Base-by-base conservation (phyloP, 2,888 invertebrate species). In the Lumbricus terrestris region DNA sequence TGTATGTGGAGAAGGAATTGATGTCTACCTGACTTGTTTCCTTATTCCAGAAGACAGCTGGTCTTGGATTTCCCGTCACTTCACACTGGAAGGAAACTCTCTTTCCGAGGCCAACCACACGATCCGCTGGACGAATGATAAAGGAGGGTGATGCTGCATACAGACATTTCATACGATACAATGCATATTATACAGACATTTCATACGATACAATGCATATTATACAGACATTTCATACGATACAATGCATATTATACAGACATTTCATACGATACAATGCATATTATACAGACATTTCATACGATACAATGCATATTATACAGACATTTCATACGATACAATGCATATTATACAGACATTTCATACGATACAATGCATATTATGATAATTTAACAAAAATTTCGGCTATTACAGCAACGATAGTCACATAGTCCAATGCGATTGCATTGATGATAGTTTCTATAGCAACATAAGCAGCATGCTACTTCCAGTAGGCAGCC, bases 221-320 rank as follows among this genome's bases (percentile, higher is more conserved):
- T n/a, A n/a, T n/a, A n/a, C n/a, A n/a, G n/a, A n/a, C n/a, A n/a
- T n/a, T n/a, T n/a, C n/a, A n/a, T n/a, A n/a, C n/a, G n/a, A n/a
- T n/a, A n/a, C n/a, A n/a, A n/a, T n/a, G n/a, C 37, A 34, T 5
- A 29, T 35, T 88, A 29, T 8, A 37, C 38, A 37, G 11, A 37
- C 23, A 37, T 37, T 37, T 34, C n/a, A n/a, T n/a, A n/a, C n/a
- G n/a, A n/a, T n/a, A n/a, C n/a, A n/a, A n/a, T n/a, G n/a, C n/a
- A n/a, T n/a, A n/a, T n/a, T n/a, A 96, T 96, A 91, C n/a, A 34
- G 34, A n/a, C 20, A 88, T 38, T 40, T 18, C n/a, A n/a, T n/a
- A n/a, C 38, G 3, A 69, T 15, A n/a, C 29, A 69, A 69, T 35
- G 35, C 37, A 34, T 5, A 29, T 35, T 88, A 29, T 8, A 37